These are phyloP conservation scores for Pardalotus punctatus DNA, from an alignment of 2,113 vertebrate species.

Conservation along the genomic window DNA sequence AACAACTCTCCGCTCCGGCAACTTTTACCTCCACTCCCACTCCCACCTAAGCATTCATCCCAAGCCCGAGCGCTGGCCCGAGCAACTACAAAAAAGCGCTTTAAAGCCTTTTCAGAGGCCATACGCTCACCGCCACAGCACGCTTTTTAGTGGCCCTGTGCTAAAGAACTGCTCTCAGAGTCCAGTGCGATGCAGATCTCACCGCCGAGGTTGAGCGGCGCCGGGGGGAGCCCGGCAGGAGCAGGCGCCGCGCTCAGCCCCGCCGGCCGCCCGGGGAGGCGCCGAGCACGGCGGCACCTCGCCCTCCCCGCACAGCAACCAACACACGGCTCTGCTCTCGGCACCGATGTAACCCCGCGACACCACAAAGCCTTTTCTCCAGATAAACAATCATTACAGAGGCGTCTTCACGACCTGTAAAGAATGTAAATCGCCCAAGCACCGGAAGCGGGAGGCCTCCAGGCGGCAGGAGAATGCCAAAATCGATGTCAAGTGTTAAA, in stretches of 20 bases:
- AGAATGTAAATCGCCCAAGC: too few species aligned
- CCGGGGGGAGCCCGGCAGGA: rapidly evolving
- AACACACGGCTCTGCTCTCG: rapidly evolving
- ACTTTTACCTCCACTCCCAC: neutral
- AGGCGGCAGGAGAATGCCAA: too few species aligned
- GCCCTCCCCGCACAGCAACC: too few species aligned
- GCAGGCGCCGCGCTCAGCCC: neutral
- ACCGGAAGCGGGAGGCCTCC: neutral
- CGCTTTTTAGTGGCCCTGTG: neutral
- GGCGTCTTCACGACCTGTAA: neutral
- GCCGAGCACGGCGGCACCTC: rapidly evolving
- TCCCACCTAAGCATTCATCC: rapidly evolving
- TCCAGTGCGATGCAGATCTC: rapidly evolving
- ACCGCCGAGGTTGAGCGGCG: rapidly evolving
- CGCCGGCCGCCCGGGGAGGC: rapidly evolving
- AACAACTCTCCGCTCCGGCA: rapidly evolving
- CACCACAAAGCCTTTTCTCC: too few species aligned
- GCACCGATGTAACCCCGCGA: neutral
- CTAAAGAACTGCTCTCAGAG: neutral
- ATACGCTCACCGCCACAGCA: rapidly evolving
- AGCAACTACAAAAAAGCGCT: neutral
- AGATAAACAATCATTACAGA: neutral
- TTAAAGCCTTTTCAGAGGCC: neutral
- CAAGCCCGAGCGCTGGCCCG: neutral
- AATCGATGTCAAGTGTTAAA: neutral